phyloP scores from a whole-genome alignment of 2,113 vertebrate species.

The Choloepus hoffmanni region DNA sequence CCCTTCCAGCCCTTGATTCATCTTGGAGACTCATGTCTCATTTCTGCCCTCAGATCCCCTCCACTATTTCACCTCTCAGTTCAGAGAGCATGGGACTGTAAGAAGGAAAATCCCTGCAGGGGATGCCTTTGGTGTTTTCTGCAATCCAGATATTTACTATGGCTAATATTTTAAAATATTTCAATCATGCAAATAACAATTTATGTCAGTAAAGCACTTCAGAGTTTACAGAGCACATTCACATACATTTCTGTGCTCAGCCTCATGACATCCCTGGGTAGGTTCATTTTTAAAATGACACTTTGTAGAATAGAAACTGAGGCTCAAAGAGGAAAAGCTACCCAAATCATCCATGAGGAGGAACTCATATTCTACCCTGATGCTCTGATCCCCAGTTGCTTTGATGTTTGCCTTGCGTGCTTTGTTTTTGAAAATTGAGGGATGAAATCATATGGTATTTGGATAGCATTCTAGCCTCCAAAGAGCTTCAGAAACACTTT shows the following conservation, averaged over 20 bases:
- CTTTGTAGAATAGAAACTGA: constrained; percentile 12
- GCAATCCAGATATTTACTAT: not conserved
- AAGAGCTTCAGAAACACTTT: not conserved
- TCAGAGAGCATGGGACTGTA: not conserved
- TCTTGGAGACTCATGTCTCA: not conserved
- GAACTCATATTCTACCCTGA: not conserved
- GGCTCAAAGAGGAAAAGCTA: not conserved
- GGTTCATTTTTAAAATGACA: not conserved
- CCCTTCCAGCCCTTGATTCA: not conserved
- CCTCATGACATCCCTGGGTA: not conserved
- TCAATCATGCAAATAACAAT: not conserved
- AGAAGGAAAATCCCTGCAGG: not conserved
- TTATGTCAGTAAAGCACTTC: not conserved
- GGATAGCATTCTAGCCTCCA: not conserved
- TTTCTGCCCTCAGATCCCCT: not conserved
- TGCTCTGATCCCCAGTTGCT: not conserved
- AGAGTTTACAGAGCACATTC: not conserved
- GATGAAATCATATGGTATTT: not conserved
- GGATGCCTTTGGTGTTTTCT: not conserved
- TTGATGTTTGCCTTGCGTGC: not conserved
- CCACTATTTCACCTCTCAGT: not conserved
- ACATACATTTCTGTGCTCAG: not conserved
- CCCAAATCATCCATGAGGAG: not conserved
- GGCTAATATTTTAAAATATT: not conserved
- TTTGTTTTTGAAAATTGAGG: constrained; percentile 9